phyloP scores from a whole-genome alignment of 2,888 invertebrate species.

The Amphipyra berbera region DNA sequence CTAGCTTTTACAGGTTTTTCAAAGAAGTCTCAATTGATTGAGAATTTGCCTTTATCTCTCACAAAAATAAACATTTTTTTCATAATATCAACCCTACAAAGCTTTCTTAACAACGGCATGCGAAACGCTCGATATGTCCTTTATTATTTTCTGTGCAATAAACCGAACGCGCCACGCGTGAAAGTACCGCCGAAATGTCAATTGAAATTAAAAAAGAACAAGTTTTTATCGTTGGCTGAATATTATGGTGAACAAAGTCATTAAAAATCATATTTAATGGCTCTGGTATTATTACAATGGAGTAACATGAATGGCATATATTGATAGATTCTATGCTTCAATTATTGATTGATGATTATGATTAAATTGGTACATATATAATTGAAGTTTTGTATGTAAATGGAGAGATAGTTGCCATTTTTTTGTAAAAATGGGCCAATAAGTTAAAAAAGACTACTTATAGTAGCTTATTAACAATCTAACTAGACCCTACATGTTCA shows the following conservation, averaged over 20 bases:
- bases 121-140: constrained; percentile 66
- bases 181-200: constrained; percentile 61
- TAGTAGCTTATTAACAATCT: too few relatives aligned
- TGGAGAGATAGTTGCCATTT: too few relatives aligned
- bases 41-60: background rate
- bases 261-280: constrained; percentile 45
- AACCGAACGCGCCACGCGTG: constrained; percentile 55
- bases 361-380: too few relatives aligned
- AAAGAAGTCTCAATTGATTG: too few relatives aligned
- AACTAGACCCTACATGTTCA: too few relatives aligned
- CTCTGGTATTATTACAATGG: constrained; percentile 27
- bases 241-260: constrained; percentile 51
- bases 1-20: too few relatives aligned
- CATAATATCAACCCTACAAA: constrained; percentile 47
- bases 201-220: constrained; percentile 50
- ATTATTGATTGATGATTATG: too few relatives aligned
- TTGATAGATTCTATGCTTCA: constrained; percentile 23
- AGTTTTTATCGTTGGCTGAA: constrained; percentile 38
- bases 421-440: too few relatives aligned
- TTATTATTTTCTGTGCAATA: constrained; percentile 65
- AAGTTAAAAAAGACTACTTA: too few relatives aligned
- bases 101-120: constrained; percentile 71
- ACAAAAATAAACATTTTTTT: constrained; percentile 5
- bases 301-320: constrained; percentile 18
- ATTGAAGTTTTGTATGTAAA: too few relatives aligned